Evolutionary conservation across 2,888 invertebrate genomes (phyloP), one percentile per base, ranked within the genome.

Genomic region (Zygogramma bicolorata): DNA sequence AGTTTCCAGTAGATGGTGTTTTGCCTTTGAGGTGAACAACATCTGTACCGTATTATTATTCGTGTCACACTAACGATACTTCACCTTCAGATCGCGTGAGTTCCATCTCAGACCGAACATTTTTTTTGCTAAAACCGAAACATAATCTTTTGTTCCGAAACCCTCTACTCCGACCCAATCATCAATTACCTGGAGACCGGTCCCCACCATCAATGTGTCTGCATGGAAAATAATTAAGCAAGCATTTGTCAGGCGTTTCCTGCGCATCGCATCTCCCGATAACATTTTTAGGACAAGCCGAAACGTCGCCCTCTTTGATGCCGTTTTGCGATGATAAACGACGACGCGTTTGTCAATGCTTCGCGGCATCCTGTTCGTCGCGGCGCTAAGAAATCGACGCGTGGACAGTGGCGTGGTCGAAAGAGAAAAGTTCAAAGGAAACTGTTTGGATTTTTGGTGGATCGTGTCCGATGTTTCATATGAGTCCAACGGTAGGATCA

Each of bases 221-320:
- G 81, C 84, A 81, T 82, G 84, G 81, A 86, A 86, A 86, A 86
- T 86, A 86, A 87, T 86, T 86, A 87, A 86, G 85, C 84, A 82
- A 83, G 84, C 84, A 86, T 86, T 86, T 86, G 86, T 86, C 86
- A 86, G 81, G 77, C 84, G 82, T 78, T 86, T 86, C 86, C 86
- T 86, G 86, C 81, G 81, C 72, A 80, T 81, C 84, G 80, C 83
- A 81, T 84, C 83, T 83, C 83, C 82, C 84, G 85, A 85, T 86
- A 85, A 85, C 85, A 86, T 86, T 86, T 86, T 85, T 85, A 85
- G 84, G 84, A 85, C 83, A 82, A 82, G 84, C 80, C 79, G 81
- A 81, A 82, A 81, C 81, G 82, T 81, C 81, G 84, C 80, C 84
- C 81, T 80, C 86, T 86, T 86, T 86, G 85, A 85, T 84, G 85